Evolutionary conservation across 2,113 vertebrate species (phyloP).

Genomic region (Puma concolor): DNA sequence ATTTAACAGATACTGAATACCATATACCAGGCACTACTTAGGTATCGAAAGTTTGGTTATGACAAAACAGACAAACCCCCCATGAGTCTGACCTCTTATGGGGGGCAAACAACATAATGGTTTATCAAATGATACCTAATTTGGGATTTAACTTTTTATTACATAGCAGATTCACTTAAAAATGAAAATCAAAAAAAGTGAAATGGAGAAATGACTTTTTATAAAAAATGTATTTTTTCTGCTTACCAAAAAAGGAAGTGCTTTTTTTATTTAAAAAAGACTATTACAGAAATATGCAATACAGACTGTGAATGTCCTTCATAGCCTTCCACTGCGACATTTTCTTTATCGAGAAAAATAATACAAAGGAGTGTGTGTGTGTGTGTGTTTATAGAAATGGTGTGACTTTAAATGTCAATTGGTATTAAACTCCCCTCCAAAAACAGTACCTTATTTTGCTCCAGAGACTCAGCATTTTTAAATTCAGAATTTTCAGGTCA

Average conservation of each 20-base stretch:
- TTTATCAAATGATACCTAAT: neutral
- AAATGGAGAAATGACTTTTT: conserved; percentile 5
- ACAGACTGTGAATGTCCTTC: neutral
- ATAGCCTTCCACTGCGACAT: neutral
- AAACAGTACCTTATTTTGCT: neutral
- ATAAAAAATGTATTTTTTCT: neutral
- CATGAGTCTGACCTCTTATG: neutral
- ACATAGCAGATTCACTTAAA: neutral
- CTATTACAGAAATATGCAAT: neutral
- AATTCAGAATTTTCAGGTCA: neutral
- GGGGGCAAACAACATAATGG: too few relatives aligned
- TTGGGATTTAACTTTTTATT: neutral
- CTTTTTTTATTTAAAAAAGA: neutral
- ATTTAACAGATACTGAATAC: neutral
- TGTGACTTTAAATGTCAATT: neutral
- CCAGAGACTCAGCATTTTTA: neutral
- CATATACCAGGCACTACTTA: neutral
- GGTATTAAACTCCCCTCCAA: neutral
- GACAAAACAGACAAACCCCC: neutral
- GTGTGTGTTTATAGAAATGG: neutral
- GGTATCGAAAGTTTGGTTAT: neutral
- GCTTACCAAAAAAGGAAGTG: neutral
- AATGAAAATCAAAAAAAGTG: neutral
- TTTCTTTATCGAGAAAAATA: neutral
- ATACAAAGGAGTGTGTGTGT: neutral